A percentile compares a stretch with the other conserved stretches of the same genome.
Evolutionary conservation across 2,113 vertebrate species (phyloP).

Genomic region (Arvicanthis niloticus): DNA sequence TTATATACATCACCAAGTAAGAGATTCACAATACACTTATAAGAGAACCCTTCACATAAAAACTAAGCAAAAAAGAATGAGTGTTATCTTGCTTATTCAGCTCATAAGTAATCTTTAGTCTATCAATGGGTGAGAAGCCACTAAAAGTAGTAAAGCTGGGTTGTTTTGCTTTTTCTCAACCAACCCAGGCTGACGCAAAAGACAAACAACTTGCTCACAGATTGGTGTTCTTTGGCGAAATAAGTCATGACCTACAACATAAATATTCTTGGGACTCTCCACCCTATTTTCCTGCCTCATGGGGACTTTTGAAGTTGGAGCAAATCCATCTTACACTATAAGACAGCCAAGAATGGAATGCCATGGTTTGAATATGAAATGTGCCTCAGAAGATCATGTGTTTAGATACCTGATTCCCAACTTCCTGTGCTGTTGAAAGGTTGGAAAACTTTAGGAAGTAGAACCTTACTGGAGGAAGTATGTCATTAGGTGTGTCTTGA

Average conservation of each 20-base stretch:
- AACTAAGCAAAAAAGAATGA: slow-evolving; percentile 5
- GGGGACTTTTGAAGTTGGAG: not conserved
- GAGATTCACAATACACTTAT: not conserved
- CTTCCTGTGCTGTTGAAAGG: not conserved
- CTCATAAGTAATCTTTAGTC: not conserved
- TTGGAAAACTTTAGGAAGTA: not conserved
- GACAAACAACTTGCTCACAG: not conserved
- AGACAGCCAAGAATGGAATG: not conserved
- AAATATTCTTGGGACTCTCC: slow-evolving; percentile 6
- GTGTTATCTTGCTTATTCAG: not conserved
- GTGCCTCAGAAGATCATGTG: not conserved
- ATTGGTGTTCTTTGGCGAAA: not conserved
- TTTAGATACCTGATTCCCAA: not conserved
- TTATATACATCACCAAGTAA: not conserved
- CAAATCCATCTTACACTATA: not conserved
- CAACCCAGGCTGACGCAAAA: not conserved
- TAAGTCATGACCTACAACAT: not conserved
- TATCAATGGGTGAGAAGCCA: not conserved
- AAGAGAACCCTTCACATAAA: not conserved
- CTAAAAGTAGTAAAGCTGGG: not conserved
- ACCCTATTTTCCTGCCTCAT: not conserved
- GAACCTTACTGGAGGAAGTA: not conserved
- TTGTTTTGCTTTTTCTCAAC: not conserved
- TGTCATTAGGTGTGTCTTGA: not conserved
- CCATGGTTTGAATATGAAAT: not conserved